phyloP scores from a whole-genome alignment of 2,797 vertebrate species.

The Gymnocypris eckloni region DNA sequence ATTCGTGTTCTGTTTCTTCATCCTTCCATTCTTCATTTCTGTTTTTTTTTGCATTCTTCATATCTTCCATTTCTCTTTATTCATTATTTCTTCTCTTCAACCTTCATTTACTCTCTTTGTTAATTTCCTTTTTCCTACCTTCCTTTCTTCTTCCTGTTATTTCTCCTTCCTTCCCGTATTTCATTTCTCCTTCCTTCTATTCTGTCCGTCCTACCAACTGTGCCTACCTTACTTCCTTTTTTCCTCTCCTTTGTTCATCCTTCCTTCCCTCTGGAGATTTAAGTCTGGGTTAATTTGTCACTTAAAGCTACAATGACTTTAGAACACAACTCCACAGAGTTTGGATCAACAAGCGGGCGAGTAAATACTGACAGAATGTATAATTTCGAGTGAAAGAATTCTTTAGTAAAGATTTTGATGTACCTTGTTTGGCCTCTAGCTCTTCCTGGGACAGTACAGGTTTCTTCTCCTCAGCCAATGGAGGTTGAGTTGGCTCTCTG shows the following conservation, averaged over 20 bases:
- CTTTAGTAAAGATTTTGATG: background rate
- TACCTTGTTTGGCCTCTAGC: slow-evolving; percentile 97
- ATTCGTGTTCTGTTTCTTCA: background rate
- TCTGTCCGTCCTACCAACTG: background rate
- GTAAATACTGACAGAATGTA: background rate
- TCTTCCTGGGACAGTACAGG: slow-evolving; percentile 90
- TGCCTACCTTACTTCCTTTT: no score
- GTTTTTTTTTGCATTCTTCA: background rate
- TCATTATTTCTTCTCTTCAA: background rate
- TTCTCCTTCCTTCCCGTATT: background rate
- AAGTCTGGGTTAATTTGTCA: background rate
- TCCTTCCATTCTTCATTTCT: background rate
- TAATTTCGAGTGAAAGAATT: background rate
- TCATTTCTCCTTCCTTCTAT: background rate
- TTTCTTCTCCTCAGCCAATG: slow-evolving; percentile 86
- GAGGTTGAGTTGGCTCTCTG: slow-evolving; percentile 65
- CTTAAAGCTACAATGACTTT: background rate
- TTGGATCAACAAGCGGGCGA: background rate
- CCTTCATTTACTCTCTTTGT: background rate
- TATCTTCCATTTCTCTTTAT: background rate
- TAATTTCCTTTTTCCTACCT: background rate
- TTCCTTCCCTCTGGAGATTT: background rate
- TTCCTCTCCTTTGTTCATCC: background rate
- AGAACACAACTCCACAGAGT: background rate
- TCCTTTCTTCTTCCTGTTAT: background rate